Evolutionary conservation across 37 sponge, comb jelly and placozoan species (phyloP).

Genomic region (Spongia lamella): DNA sequence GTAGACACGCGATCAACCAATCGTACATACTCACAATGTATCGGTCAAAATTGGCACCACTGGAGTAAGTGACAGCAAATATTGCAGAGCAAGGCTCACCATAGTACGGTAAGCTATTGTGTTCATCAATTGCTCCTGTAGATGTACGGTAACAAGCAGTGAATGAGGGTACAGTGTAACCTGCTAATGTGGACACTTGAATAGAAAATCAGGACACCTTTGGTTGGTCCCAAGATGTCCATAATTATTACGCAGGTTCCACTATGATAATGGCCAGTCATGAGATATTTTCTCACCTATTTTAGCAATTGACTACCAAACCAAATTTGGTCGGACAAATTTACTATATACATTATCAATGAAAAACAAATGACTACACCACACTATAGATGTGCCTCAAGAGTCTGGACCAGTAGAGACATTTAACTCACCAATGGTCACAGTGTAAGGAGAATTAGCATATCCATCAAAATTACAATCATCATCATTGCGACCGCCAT

Average conservation of each 20-base stretch:
- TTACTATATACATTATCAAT: background rate
- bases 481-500: constrained; percentile 69
- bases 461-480: constrained; percentile 97
- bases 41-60: constrained; percentile 24
- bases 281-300: too few species aligned
- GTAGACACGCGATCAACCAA: background rate
- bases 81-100: constrained; percentile 71
- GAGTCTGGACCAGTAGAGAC: background rate
- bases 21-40: constrained; percentile 21
- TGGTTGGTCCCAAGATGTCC: too few species aligned
- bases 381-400: too few species aligned
- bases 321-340: too few species aligned
- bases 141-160: background rate
- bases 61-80: constrained; percentile 77
- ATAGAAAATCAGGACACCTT: too few species aligned
- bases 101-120: constrained; percentile 63
- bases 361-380: too few species aligned
- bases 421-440: constrained; percentile 64
- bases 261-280: too few species aligned
- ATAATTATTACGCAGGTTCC: too few species aligned
- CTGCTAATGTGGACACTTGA: too few species aligned
- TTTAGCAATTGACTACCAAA: too few species aligned
- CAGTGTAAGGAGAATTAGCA: constrained; percentile 87
- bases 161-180: background rate
- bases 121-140: constrained; percentile 68